phyloP scores from a whole-genome alignment of 2,888 invertebrate genomes.

The Caprella mutica region DNA sequence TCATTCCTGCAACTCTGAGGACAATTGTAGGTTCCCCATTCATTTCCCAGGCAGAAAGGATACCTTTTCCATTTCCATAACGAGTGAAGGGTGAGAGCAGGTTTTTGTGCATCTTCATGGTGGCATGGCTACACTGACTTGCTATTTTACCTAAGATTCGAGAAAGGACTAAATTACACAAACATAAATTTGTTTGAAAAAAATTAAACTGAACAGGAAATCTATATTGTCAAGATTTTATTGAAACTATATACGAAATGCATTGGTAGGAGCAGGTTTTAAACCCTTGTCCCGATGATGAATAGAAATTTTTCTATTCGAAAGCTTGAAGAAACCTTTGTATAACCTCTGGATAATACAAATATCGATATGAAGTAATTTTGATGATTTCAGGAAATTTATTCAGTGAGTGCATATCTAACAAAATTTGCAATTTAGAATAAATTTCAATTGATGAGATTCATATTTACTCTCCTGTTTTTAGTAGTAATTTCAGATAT shows the following conservation, averaged over 20 bases:
- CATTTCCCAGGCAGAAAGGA: slow-evolving; percentile 49
- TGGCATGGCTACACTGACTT: slow-evolving; percentile 73
- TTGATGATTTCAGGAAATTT: too few species aligned
- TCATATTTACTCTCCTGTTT: not conserved
- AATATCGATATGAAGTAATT: too few species aligned
- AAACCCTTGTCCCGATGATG: too few species aligned
- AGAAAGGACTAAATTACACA: not conserved
- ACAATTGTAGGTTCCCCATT: slow-evolving; percentile 74
- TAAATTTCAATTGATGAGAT: not conserved
- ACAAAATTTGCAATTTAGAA: too few species aligned
- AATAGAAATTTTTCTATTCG: too few species aligned
- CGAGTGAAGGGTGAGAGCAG: slow-evolving; percentile 41
- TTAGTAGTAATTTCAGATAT: not conserved
- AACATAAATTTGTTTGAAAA: not conserved
- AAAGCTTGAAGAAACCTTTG: too few species aligned
- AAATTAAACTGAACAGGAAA: not conserved
- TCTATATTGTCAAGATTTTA: not conserved
- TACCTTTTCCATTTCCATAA: not conserved
- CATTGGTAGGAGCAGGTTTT: too few species aligned
- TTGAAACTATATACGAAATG: too few species aligned
- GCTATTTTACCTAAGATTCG: slow-evolving; percentile 60
- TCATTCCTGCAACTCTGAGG: slow-evolving; percentile 56
- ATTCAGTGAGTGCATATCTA: too few species aligned
- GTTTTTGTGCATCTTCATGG: slow-evolving; percentile 69
- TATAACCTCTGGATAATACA: too few species aligned